phyloP scores from a whole-genome alignment of 2,888 invertebrate species.

The Eugnorisma glareosa region DNA sequence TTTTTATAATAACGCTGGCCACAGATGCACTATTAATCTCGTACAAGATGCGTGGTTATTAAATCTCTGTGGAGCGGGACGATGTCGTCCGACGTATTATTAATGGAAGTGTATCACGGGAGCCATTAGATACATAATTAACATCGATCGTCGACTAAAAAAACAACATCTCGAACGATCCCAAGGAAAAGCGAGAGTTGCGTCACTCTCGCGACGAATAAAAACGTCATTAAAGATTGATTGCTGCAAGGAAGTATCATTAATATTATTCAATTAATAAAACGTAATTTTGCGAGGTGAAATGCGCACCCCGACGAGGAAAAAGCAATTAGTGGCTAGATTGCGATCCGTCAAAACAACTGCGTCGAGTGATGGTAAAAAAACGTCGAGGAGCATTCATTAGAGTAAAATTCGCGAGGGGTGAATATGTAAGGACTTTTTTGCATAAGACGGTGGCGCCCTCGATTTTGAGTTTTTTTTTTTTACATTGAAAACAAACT shows the following conservation, averaged over 20 bases:
- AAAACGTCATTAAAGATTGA: conserved; percentile 90
- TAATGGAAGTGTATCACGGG: conserved; percentile 91
- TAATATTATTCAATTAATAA: conserved; percentile 91
- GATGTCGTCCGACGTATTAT: conserved; percentile 86
- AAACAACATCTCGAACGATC: conserved; percentile 78
- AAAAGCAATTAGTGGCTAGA: conserved; percentile 91
- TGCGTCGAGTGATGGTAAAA: conserved; percentile 85
- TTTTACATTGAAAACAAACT: conserved; percentile 86
- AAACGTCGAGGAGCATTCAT: conserved; percentile 88
- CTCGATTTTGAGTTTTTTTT: conserved; percentile 82
- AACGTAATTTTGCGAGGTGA: conserved; percentile 89
- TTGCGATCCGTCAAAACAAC: conserved; percentile 91
- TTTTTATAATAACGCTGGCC: conserved; percentile 85
- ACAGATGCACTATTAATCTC: conserved; percentile 89
- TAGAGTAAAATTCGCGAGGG: conserved; percentile 90
- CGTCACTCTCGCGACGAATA: conserved; percentile 87
- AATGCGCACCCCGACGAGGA: conserved; percentile 88
- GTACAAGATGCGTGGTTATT: conserved; percentile 84
- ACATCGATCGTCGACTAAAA: conserved; percentile 86
- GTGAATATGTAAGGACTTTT: conserved; percentile 90
- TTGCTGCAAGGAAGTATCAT: conserved; percentile 88
- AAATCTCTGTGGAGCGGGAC: conserved; percentile 86
- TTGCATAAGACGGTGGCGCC: conserved; percentile 90
- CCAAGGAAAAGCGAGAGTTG: conserved; percentile 79
- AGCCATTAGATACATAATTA: conserved; percentile 90